Base-by-base conservation (phyloP, 2,888 invertebrate species). In the Syrphus vitripennis region DNA sequence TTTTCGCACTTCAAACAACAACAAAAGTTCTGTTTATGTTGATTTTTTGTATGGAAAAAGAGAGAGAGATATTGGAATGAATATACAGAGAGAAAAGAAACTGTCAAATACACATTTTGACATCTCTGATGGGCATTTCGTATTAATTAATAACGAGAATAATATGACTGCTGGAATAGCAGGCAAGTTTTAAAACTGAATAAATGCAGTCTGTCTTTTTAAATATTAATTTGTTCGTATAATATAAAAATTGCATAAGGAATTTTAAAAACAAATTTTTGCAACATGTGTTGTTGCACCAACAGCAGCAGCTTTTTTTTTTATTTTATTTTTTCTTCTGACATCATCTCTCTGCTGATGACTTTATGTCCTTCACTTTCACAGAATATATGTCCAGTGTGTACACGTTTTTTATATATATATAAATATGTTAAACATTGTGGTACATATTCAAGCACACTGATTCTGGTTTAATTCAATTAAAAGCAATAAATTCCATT, bases 401-500 rank as follows among this genome's bases (percentile, higher is more conserved):
- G 34, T 10, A 9, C 34, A 34, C 9, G 34, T 34, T n/a, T n/a
- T n/a, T n/a, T n/a, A 40, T 0, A 9, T 19, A n/a, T 2, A 55
- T 55, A 55, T 2, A 7, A 16, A 14, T 12, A 12, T 40, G 16
- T 40, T 57, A 19, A 21, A 40, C 67, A 57, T 57, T 31, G 45
- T n/a, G 55, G 63, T 29, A 63, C 7, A 21, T 34, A 37, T 40
- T 16, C 63, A 45, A 6, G 34, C 75, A 70, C 21, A 16, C 10
- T 71, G 63, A 57, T 57, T 65, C 59, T 69, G 42, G 48, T 77
- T 86, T 77, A 86, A 86, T 81, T 86, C 81, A 86, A 81, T 84
- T 84, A 81, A 72, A 80, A 72, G 76, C 71, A 84, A 84, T 84
- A 80, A 84, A 84, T 86, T 86, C 81, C 84, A 77, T 86, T 81